phyloP scores from a whole-genome alignment of 1,140 invertebrate species.

The Drosophila lini region DNA sequence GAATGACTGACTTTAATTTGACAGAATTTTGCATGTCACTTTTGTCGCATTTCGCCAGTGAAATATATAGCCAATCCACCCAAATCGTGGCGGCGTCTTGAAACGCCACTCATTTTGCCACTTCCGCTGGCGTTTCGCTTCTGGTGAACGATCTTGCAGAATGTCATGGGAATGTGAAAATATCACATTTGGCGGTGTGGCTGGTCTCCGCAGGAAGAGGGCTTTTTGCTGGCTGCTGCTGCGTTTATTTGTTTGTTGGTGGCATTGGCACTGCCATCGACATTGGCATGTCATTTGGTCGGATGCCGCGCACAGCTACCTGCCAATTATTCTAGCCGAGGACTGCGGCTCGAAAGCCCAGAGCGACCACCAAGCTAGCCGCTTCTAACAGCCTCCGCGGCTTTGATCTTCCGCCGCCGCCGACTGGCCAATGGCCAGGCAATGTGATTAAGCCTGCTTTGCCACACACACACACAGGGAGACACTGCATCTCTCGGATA shows the following conservation, averaged over 20 bases:
- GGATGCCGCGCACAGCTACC: slow-evolving; percentile 66
- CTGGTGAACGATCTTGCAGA: slow-evolving; percentile 29
- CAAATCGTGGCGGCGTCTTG: slow-evolving; percentile 71
- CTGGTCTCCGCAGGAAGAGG: slow-evolving; percentile 48
- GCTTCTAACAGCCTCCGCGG: slow-evolving; percentile 70
- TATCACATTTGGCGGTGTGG: slow-evolving; percentile 62
- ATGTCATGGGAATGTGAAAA: slow-evolving; percentile 80
- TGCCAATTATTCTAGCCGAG: slow-evolving; percentile 78
- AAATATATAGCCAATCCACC: slow-evolving; percentile 36
- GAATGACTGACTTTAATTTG: slow-evolving; percentile 80
- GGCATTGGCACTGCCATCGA: slow-evolving; percentile 12
- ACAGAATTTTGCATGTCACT: slow-evolving; percentile 81
- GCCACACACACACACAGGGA: slow-evolving; percentile 23
- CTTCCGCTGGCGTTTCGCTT: slow-evolving; percentile 69
- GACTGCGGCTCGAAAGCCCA: slow-evolving; percentile 29
- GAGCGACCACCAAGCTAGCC: slow-evolving; percentile 77
- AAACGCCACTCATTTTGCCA: slow-evolving; percentile 81
- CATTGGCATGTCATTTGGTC: slow-evolving; percentile 76
- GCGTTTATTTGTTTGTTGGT: slow-evolving; percentile 46
- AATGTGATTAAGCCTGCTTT: slow-evolving; percentile 82
- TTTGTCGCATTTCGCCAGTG: slow-evolving; percentile 55
- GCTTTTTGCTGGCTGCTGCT: slow-evolving; percentile 37
- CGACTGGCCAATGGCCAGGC: slow-evolving; percentile 80
- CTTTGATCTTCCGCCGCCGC: slow-evolving; percentile 76
- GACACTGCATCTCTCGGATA: background rate